Base-by-base conservation (phyloP, 2,888 invertebrate species). In the Lymantria dispar region DNA sequence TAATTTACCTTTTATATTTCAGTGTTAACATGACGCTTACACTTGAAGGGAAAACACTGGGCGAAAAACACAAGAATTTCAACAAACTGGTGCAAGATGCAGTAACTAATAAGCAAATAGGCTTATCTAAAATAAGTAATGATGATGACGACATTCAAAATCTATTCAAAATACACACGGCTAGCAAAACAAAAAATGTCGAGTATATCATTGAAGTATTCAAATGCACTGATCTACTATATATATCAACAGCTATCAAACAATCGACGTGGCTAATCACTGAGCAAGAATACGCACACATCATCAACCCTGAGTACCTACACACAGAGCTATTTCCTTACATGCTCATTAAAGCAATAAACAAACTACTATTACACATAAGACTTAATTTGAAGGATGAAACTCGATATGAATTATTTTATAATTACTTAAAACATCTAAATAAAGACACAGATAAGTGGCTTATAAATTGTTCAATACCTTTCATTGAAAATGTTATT, bases 281-380 rank as follows among this genome's bases (percentile, higher is more conserved):
- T 1, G 83, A 87, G 29, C 57, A 66, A 7, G 64, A 81, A 49
- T 83, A 83, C 53, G 72, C 74, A 5, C 60, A 83, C 56, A 76
- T 87, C 44, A 71, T 89, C 45, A 85, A 88, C 53, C 85, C 87
- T 7, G 62, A 79, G 43, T 78, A 83, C 58, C 62, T 88, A 8
- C 58, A 80, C 49, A 58, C 65, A 3, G 53, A 77, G 41, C 63
- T 87, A 0, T 76, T 76, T 38, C 87, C 80, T 8, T 60, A 71
- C 39, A 85, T 89, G 85, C 78, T 71, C 37, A 57, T 69, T 8
- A 80, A 78, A 68, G 83, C 81, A 8, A 68, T 72, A 39, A 76
- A 74, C 31, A 87, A 86, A 64, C 58, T 88, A 2, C 56, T 83
- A 48, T 67, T 84, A 10, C 64, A 70, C 15, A 76, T 88, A 41